Evolutionary conservation across 2,113 vertebrate species (phyloP).

Genomic region (Neotragus pygmaeus): DNA sequence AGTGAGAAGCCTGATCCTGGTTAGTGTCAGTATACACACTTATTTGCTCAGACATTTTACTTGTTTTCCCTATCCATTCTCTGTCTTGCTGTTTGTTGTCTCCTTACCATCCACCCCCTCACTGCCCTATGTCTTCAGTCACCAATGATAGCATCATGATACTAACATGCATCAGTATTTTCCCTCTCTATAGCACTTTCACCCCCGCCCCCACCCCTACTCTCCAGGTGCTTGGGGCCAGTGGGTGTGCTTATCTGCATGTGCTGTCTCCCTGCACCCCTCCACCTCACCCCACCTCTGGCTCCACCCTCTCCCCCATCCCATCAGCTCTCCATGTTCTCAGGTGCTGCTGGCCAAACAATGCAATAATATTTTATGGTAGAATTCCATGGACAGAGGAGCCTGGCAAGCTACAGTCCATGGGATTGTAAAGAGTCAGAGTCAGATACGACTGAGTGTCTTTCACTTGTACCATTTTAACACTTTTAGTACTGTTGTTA

Average conservation of each 20-base stretch:
- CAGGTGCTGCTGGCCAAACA: background rate
- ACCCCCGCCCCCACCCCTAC: rapidly evolving
- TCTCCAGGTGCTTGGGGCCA: rapidly evolving
- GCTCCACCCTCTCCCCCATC: background rate
- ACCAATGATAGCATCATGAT: background rate
- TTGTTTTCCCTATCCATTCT: rapidly evolving
- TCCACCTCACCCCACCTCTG: rapidly evolving
- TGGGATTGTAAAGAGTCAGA: background rate
- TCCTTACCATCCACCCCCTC: background rate
- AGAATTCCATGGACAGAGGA: background rate
- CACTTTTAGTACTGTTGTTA: background rate
- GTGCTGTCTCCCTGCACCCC: rapidly evolving
- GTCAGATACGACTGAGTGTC: background rate
- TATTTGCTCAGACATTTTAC: background rate
- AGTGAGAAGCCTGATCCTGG: background rate
- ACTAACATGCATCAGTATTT: rapidly evolving
- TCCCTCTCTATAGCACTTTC: background rate
- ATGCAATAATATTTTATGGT: background rate
- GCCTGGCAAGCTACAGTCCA: background rate
- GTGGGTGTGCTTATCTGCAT: background rate
- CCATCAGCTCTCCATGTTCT: background rate
- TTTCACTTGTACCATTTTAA: background rate
- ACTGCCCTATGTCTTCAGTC: background rate
- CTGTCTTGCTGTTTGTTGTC: background rate
- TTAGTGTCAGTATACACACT: background rate